Evolutionary conservation across 2,797 vertebrate genomes (phyloP), one percentile per base, ranked within the genome.

Genomic region (Tragelaphus oryx): DNA sequence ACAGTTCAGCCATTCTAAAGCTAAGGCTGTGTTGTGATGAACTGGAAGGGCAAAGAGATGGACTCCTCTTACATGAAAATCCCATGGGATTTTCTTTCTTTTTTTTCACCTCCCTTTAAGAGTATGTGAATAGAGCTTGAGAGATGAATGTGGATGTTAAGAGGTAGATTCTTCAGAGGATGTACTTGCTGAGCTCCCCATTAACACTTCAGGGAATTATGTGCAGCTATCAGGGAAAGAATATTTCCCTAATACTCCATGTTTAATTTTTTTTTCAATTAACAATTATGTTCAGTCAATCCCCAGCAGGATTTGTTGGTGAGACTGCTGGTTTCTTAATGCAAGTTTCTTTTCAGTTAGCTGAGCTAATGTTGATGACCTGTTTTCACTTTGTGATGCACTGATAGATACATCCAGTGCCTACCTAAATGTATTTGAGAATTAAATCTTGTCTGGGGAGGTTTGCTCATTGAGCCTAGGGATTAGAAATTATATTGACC

Each of bases 171-270:
- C 95, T 94, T 62, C 78, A 7, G 0, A 30, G 75, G 92, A 95
- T 89, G 91, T 54, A 93, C 71, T 97, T 37, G 46, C 76, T 88
- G 74, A 92, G 85, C 87, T 85, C 95, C 96, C 95, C 95, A 98
- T 96, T 97, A 97, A 97, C 97, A 95, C 97, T 97, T 97, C n/a
- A 41, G 96, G 95, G 97, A 97, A 96, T 97, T 97, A 92, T 17
- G 76, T 91, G 86, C 88, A 93, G 91, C 92, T 89, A 30, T 92
- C 92, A 83, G 50, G 89, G 80, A 95, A 92, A 95, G 83, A 94
- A 91, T 87, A 95, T 75, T 78, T 79, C 83, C 91, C 75, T 95
- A 94, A 96, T 89, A 96, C 28, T 91, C 95, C 87, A 93, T 92
- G 95, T 93, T 92, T 93, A 96, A 90, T 90, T 91, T 97, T 87